A percentile compares a stretch with the other conserved stretches of the same genome.
phyloP scores from a whole-genome alignment of 2,797 vertebrate genomes.

The Oreochromis grahami region DNA sequence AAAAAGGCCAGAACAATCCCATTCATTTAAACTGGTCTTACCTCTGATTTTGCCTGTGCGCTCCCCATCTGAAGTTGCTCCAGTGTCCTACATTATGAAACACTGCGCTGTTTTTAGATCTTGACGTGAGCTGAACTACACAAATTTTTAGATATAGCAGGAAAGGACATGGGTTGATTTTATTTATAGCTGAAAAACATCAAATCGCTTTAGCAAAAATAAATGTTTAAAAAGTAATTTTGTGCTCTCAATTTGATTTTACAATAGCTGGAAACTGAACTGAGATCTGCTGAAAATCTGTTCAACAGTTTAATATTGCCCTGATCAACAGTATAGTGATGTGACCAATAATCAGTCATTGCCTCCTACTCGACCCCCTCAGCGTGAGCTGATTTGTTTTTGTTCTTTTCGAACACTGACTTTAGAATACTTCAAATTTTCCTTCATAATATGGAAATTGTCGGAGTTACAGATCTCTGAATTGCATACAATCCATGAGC shows the following conservation, averaged over 20 bases:
- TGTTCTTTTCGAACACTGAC: neutral
- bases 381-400: neutral
- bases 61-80: neutral
- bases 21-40: neutral
- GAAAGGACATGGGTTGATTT: rapidly evolving
- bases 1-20: neutral
- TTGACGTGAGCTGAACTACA: neutral
- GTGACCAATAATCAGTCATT: neutral
- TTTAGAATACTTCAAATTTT: neutral
- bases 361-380: neutral
- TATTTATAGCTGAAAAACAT: neutral
- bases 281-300: neutral
- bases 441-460: neutral
- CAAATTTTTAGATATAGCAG: rapidly evolving
- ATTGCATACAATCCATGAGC: neutral
- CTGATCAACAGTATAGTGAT: rapidly evolving
- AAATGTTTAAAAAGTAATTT: neutral
- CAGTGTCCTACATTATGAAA: neutral
- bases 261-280: neutral
- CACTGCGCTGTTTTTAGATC: neutral
- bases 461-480: neutral
- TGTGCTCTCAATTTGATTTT: rapidly evolving
- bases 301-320: neutral
- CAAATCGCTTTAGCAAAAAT: neutral
- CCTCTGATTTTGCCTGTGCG: neutral